phyloP scores from a whole-genome alignment of 2,888 invertebrate species.

The Prenolepis imparis region DNA sequence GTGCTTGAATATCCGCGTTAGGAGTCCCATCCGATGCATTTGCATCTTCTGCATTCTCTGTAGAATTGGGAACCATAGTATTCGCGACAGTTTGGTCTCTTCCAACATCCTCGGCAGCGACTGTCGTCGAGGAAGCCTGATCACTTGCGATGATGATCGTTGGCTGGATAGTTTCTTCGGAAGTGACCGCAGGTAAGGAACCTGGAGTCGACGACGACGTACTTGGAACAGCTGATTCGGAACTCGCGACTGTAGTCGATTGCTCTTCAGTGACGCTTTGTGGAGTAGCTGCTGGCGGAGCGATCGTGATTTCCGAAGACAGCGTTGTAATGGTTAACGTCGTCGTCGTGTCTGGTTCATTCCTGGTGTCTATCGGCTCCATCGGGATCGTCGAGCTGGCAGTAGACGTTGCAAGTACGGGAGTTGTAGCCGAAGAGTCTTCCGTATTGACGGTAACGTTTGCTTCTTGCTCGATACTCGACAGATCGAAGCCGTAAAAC shows the following conservation, averaged over 20 bases:
- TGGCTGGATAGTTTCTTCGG: constrained; percentile 23
- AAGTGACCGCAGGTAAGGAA: not conserved
- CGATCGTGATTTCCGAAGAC: constrained; percentile 20
- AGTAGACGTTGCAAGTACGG: constrained; percentile 36
- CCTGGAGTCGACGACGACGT: not conserved
- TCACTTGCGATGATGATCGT: not conserved
- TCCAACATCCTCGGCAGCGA: not conserved
- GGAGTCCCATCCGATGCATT: not conserved
- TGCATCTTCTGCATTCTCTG: not conserved
- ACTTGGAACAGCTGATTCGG: not conserved
- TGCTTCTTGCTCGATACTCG: constrained; percentile 53
- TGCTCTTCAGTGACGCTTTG: constrained; percentile 30
- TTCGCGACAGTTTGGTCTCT: not conserved
- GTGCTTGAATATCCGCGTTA: not conserved
- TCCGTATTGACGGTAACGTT: constrained; percentile 58
- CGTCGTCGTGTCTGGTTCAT: constrained; percentile 5
- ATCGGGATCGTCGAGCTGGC: not conserved
- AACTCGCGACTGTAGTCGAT: constrained; percentile 7
- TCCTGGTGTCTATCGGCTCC: constrained; percentile 20
- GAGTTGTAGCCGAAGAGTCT: constrained; percentile 15
- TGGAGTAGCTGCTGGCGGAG: constrained; percentile 27
- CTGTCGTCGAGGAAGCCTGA: constrained; percentile 9
- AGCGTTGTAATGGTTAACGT: constrained; percentile 17
- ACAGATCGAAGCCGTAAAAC: constrained; percentile 94
- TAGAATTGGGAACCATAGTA: not conserved